Percentiles rank a stretch among this genome's conserved stretches.
Conservation (phyloP, 2,888 invertebrate species). For the Drosophila formosana region DNA sequence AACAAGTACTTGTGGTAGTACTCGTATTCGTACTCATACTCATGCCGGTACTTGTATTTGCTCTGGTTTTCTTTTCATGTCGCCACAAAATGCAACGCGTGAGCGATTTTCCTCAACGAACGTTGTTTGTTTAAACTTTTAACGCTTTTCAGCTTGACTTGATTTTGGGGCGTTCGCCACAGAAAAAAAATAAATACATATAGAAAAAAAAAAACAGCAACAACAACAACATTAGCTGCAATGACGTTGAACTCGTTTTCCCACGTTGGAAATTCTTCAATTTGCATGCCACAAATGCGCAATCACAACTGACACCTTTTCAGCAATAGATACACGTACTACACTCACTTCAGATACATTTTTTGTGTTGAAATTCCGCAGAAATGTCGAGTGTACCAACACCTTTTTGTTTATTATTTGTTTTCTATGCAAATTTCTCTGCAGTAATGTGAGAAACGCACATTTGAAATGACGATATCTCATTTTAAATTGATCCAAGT, state of each 20-base stretch:
- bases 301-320: conserved; percentile 75
- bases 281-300: conserved; percentile 76
- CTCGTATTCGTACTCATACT: conserved; percentile 16
- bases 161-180: conserved; percentile 63
- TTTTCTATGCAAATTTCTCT: conserved; percentile 4
- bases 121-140: conserved; percentile 72
- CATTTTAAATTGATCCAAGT: neutral
- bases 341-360: conserved; percentile 52
- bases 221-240: conserved; percentile 38
- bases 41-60: conserved; percentile 36
- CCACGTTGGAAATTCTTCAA: conserved; percentile 81
- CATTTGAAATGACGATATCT: neutral
- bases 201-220: conserved; percentile 21
- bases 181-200: conserved; percentile 20
- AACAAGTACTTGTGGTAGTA: conserved; percentile 32
- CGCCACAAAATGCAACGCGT: conserved; percentile 63
- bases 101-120: conserved; percentile 65
- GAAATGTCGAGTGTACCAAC: conserved; percentile 31
- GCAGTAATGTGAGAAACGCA: neutral
- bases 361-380: conserved; percentile 25
- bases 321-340: conserved; percentile 47
- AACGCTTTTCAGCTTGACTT: conserved; percentile 72
- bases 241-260: conserved; percentile 71
- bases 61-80: conserved; percentile 62
- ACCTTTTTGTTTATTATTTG: conserved; percentile 17